These are phyloP conservation scores for Druon quercuslanigerum DNA, from an alignment of 1,140 invertebrate species.

Conservation along the genomic window DNA sequence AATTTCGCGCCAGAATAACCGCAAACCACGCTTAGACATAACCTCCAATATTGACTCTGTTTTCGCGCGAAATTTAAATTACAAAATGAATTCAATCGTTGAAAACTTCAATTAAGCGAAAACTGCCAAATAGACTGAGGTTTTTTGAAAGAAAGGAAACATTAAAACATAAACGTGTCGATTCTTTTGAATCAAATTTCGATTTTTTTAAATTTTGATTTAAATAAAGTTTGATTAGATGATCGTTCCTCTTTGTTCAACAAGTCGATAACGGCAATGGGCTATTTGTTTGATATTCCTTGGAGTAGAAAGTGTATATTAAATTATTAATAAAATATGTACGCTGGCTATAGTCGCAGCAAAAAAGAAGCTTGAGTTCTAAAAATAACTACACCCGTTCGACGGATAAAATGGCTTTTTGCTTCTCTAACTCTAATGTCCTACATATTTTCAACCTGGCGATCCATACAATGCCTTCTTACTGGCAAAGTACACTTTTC, in stretches of 20 bases:
- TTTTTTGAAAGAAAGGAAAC: background rate
- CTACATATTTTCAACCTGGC: constrained; percentile 28
- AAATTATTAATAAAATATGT: constrained; percentile 34
- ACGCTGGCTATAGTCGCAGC: constrained; percentile 39
- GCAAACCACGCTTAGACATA: too few relatives aligned
- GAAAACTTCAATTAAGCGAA: background rate
- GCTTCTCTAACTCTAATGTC: constrained; percentile 40
- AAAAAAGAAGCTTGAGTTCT: constrained; percentile 46
- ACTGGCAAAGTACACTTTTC: constrained; percentile 46
- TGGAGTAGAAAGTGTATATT: constrained; percentile 36
- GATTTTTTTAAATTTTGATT: constrained; percentile 9
- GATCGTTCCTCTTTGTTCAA: constrained; percentile 61
- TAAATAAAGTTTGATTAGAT: constrained; percentile 40
- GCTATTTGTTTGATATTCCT: constrained; percentile 43
- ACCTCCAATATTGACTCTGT: too few relatives aligned
- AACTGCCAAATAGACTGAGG: too few relatives aligned
- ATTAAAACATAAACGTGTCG: background rate
- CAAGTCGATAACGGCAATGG: constrained; percentile 40
- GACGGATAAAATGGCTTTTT: constrained; percentile 45
- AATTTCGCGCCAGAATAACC: background rate
- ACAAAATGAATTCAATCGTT: constrained; percentile 22
- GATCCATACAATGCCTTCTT: constrained; percentile 37
- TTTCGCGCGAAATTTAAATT: background rate
- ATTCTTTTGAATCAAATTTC: constrained; percentile 30
- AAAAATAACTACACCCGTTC: constrained; percentile 38